A percentile compares a stretch with the other conserved stretches of the same genome.
phyloP scores from a whole-genome alignment of 2,113 vertebrate genomes.

The Oncorhynchus mykiss region DNA sequence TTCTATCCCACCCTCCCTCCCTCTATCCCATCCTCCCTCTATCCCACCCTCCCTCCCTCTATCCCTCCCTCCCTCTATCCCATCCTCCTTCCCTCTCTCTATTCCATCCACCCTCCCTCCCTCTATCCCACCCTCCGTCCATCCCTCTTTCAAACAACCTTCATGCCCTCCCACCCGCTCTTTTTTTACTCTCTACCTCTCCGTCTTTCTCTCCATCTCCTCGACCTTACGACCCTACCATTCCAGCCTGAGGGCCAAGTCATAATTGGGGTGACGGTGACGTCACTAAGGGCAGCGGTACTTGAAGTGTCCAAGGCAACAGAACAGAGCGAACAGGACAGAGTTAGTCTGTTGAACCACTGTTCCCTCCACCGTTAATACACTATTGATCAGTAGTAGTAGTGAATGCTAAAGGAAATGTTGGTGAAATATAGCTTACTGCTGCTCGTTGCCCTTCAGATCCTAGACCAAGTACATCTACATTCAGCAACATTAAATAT shows the following conservation, averaged over 20 bases:
- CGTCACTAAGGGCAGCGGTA: constrained; percentile 19
- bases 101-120: too few species aligned
- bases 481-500: too few species aligned
- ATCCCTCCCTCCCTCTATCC: too few species aligned
- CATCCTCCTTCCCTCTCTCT: too few species aligned
- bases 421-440: too few species aligned
- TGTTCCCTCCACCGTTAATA: neutral
- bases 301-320: constrained; percentile 26
- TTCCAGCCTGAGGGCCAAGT: neutral
- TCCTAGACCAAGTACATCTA: neutral
- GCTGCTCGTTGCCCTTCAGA: too few species aligned
- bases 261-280: constrained; percentile 16
- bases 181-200: neutral
- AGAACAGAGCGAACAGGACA: neutral
- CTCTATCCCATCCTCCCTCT: too few species aligned
- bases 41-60: too few species aligned
- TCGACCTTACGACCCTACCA: neutral
- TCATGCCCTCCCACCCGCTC: neutral
- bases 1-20: too few species aligned
- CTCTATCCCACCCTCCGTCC: neutral
- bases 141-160: neutral
- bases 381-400: neutral
- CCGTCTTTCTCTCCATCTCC: neutral
- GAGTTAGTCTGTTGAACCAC: too few species aligned
- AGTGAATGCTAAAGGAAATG: too few species aligned